Base-by-base conservation (phyloP, 1,140 invertebrate genomes). In the Atta cephalotes region DNA sequence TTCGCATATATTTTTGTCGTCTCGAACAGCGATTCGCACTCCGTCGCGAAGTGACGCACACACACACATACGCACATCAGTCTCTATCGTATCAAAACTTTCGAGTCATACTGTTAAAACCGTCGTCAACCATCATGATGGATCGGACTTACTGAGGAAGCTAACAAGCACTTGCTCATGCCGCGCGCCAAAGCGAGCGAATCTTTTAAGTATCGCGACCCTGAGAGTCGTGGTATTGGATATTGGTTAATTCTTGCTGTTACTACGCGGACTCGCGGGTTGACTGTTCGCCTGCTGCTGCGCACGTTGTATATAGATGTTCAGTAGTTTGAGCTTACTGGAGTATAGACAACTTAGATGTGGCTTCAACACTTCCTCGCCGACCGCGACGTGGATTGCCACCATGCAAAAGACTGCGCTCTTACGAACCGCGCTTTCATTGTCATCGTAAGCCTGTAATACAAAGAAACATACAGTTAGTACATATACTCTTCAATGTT, bases 351-450 rank as follows among this genome's bases (percentile, higher is more conserved):
- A 96, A 31, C 96, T 96, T 39, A 99, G 95, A 93, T 98, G 97
- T 0, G 98, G 97, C 88, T 97, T 96, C 91, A 99, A 96, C 31
- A 96, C 95, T 25, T 97, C 97, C 91, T 99, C 98, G 1, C 98
- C 98, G 4, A 99, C 97, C 18, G 97, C 97, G 89, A 97, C 96
- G 89, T 99, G 98, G 80, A 99, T 97, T 49, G 98, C 98, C 3
- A 99, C 99, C 97, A 99, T 98, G 93, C 98, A 99, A 94, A 99
- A 99, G 1, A 99, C 98, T 10, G 98, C 97, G 85, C 98, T 98
- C 94, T 99, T 99, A 18, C 99, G 96, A 35, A 99, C 98, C 79
- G 98, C 97, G 86, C 98, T 98, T 93, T 99, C 98, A 25, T 96
- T 94, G 93, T 98, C 97, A 93, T 99, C 98, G 93, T 98, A 99